These are phyloP conservation scores for Netelia melanura DNA, from an alignment of 2,888 invertebrate genomes.

Conservation along the genomic window DNA sequence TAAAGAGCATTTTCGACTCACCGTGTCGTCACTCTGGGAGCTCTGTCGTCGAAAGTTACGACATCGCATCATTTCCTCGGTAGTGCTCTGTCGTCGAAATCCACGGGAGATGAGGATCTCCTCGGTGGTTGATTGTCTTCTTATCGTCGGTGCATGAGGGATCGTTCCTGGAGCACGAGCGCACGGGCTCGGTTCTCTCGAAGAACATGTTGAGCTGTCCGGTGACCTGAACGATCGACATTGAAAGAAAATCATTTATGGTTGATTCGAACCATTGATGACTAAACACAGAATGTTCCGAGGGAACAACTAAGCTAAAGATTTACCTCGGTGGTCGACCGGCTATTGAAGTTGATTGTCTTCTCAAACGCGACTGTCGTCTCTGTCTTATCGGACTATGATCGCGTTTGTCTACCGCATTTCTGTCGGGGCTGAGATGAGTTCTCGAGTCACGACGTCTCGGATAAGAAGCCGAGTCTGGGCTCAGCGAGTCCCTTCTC, in stretches of 20 bases:
- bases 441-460: conserved; percentile 91
- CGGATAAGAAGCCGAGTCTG: conserved; percentile 92
- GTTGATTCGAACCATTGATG: too few relatives aligned
- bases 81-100: conserved; percentile 95
- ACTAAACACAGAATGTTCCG: too few relatives aligned
- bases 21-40: conserved; percentile 93
- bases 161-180: conserved; percentile 85
- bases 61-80: conserved; percentile 96
- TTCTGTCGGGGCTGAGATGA: conserved; percentile 92
- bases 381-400: conserved; percentile 91
- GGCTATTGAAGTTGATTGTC: conserved; percentile 93
- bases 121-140: conserved; percentile 95
- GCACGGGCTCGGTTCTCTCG: conserved; percentile 94
- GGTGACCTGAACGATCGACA: conserved; percentile 83
- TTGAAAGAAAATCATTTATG: not conserved
- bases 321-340: conserved; percentile 85
- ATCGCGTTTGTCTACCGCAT: conserved; percentile 88
- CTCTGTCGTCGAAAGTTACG: conserved; percentile 96
- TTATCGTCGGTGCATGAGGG: conserved; percentile 88
- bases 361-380: conserved; percentile 88
- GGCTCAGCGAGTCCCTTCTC: conserved; percentile 94
- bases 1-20: conserved; percentile 55
- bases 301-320: not conserved
- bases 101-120: conserved; percentile 96
- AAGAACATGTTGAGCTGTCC: conserved; percentile 90